Conservation (phyloP, 2,797 vertebrate species). For the Silurus lanzhouensis region DNA sequence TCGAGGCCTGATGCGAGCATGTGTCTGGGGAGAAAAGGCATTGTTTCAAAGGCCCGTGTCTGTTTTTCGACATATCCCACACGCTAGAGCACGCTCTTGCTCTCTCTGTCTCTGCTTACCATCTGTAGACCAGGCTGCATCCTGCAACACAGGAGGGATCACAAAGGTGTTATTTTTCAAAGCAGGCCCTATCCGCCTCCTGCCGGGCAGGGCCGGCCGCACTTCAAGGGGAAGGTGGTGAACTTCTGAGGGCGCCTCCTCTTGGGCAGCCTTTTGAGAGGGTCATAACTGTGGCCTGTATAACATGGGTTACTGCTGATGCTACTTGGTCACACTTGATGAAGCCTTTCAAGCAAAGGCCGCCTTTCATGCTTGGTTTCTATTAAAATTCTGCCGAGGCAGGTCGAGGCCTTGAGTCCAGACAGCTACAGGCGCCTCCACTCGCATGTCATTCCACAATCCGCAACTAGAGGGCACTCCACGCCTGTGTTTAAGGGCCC, state of each 20-base stretch:
- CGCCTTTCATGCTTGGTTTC: constrained; percentile 81
- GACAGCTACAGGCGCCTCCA: constrained; percentile 35
- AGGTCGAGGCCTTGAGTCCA: constrained; percentile 66
- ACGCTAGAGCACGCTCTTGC: background rate
- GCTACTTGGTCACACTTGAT: constrained; percentile 88
- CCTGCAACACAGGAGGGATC: constrained; percentile 91
- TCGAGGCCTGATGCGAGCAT: constrained; percentile 20
- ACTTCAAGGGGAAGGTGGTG: constrained; percentile 93
- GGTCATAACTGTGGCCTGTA: constrained; percentile 90
- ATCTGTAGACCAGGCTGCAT: constrained; percentile 95
- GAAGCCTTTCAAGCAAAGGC: constrained; percentile 87
- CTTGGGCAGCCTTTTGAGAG: constrained; percentile 90
- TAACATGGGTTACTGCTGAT: constrained; percentile 95
- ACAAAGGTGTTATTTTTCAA: constrained; percentile 99
- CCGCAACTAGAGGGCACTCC: constrained; percentile 88
- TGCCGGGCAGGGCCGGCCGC: constrained; percentile 85
- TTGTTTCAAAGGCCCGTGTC: constrained; percentile 79
- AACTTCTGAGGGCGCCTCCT: constrained; percentile 88
- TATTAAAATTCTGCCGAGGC: constrained; percentile 77
- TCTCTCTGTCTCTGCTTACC: constrained; percentile 67
- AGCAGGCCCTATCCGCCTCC: constrained; percentile 89
- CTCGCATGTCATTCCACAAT: constrained; percentile 63
- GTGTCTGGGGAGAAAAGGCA: constrained; percentile 70
- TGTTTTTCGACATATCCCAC: background rate
- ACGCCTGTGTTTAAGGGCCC: constrained; percentile 70